A percentile compares a stretch with the other conserved stretches of the same genome.
phyloP scores from a whole-genome alignment of 1,140 invertebrate genomes.

The Pseudomyrmex flavicornis region DNA sequence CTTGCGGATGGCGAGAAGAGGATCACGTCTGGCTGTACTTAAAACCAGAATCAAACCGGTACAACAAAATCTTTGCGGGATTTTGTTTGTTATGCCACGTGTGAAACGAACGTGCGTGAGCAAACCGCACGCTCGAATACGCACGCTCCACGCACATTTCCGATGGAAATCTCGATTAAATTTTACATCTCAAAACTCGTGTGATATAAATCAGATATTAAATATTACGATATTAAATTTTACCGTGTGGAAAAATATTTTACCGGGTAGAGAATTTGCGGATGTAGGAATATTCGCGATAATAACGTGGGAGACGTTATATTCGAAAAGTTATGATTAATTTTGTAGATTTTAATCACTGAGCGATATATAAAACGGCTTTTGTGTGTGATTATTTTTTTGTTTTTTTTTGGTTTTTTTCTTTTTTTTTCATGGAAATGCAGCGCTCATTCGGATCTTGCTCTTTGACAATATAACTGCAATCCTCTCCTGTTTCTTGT shows the following conservation, averaged over 20 bases:
- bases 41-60: conserved; percentile 21
- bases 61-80: conserved; percentile 21
- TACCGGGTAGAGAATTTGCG: too few species aligned
- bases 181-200: too few species aligned
- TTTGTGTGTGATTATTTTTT: background rate
- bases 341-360: too few species aligned
- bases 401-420: too few species aligned
- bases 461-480: conserved; percentile 56
- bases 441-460: conserved; percentile 18
- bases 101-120: background rate
- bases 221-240: too few species aligned
- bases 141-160: background rate
- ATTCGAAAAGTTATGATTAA: background rate
- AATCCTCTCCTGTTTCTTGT: too few species aligned
- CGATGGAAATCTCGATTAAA: background rate
- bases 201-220: too few species aligned
- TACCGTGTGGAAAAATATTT: too few species aligned
- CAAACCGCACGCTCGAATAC: conserved; percentile 1
- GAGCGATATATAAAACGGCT: background rate
- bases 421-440: conserved; percentile 41
- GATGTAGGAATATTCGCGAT: conserved; percentile 17
- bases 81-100: conserved; percentile 43
- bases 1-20: conserved; percentile 4
- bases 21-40: conserved; percentile 19
- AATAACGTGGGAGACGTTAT: conserved; percentile 11